Conservation (phyloP, 2,797 vertebrate genomes). For the Diplodus sargus region DNA sequence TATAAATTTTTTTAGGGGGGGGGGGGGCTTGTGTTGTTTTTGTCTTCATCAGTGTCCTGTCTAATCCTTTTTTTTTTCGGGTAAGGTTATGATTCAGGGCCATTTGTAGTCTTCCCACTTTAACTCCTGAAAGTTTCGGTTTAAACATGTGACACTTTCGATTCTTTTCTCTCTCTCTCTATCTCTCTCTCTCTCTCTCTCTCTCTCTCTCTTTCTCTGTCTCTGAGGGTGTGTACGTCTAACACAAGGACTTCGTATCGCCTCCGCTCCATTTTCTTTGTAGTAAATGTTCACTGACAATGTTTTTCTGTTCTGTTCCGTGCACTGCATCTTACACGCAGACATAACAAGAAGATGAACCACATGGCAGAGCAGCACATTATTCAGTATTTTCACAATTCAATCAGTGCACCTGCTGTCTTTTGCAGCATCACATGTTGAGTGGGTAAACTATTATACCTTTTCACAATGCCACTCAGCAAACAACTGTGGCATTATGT, state of each 20-base stretch:
- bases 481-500: constrained; percentile 48
- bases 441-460: constrained; percentile 4
- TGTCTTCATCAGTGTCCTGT: neutral
- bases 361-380: neutral
- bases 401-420: neutral
- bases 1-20: neutral
- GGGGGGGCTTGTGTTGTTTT: neutral
- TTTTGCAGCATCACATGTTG: neutral
- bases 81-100: neutral
- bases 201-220: neutral
- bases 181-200: neutral
- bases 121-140: neutral
- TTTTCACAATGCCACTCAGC: constrained; percentile 11
- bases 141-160: neutral
- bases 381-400: neutral
- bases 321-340: neutral
- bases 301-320: neutral
- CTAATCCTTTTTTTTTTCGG: neutral
- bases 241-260: neutral
- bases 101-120: neutral
- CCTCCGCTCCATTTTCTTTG: neutral
- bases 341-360: neutral
- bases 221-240: neutral
- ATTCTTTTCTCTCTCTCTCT: no score
- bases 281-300: neutral